Conservation (phyloP, 2,888 invertebrate genomes). For the Ditylenchus weischeri region DNA sequence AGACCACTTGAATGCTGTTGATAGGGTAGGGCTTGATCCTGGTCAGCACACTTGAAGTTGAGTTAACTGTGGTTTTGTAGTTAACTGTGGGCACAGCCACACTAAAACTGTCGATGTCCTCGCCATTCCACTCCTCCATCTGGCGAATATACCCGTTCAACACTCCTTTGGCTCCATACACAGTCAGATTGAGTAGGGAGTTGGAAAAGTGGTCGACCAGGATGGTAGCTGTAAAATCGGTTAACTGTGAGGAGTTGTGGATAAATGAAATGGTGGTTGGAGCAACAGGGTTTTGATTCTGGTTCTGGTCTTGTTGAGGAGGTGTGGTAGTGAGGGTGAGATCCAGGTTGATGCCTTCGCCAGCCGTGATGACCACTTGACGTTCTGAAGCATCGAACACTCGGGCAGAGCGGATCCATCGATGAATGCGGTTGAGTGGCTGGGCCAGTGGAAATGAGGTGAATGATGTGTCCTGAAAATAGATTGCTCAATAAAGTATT, state of each 20-base stretch:
- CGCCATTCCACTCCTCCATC: constrained; percentile 37
- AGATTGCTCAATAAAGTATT: too few relatives aligned
- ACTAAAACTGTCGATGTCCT: constrained; percentile 49
- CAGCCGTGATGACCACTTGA: constrained; percentile 49
- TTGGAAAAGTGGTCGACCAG: constrained; percentile 40
- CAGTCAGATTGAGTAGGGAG: constrained; percentile 51
- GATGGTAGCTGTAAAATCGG: constrained; percentile 50
- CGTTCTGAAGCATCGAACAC: constrained; percentile 47
- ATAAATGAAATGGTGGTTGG: constrained; percentile 43
- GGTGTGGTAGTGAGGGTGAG: constrained; percentile 36
- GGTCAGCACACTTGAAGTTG: constrained; percentile 17
- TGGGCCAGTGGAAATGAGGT: constrained; percentile 41
- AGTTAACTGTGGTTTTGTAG: constrained; percentile 12
- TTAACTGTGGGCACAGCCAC: constrained; percentile 40
- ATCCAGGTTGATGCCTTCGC: constrained; percentile 54
- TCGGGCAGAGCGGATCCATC: constrained; percentile 53
- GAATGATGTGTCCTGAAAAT: constrained; percentile 7
- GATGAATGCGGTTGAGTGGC: constrained; percentile 41
- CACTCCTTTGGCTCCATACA: constrained; percentile 38
- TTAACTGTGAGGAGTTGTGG: constrained; percentile 52
- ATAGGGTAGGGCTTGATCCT: constrained; percentile 40
- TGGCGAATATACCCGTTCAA: constrained; percentile 29
- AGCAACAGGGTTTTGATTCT: background rate
- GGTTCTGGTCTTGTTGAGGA: constrained; percentile 3
- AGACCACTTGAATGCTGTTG: constrained; percentile 28